phyloP scores from a whole-genome alignment of 2,113 vertebrate genomes.

The Oxyruncus cristatus region DNA sequence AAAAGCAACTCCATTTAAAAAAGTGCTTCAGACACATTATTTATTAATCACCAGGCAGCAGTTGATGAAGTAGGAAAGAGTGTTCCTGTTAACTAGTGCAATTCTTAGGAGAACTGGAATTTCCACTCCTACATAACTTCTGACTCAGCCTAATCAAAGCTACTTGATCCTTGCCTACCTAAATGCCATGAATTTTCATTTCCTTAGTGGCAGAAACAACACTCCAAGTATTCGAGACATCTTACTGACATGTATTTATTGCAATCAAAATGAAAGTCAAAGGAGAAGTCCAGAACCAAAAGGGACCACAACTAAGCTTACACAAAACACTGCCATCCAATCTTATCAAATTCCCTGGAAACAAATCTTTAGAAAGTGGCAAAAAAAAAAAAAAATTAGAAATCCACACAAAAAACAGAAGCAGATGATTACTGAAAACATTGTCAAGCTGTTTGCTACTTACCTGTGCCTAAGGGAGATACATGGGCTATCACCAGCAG shows the following conservation, averaged over 20 bases:
- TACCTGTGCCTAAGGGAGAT: conserved; percentile 70
- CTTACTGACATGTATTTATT: not conserved
- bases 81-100: conserved; percentile 52
- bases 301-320: conserved; percentile 58
- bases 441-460: conserved; percentile 60
- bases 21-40: conserved; percentile 19
- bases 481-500: conserved; percentile 67
- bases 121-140: conserved; percentile 74
- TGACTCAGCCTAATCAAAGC: conserved; percentile 64
- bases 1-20: conserved; percentile 20
- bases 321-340: conserved; percentile 42
- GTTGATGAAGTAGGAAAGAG: conserved; percentile 7
- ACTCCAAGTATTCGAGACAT: conserved; percentile 47
- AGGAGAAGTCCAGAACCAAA: conserved; percentile 42
- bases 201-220: conserved; percentile 71
- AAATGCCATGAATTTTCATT: conserved; percentile 66
- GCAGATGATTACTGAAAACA: conserved; percentile 25
- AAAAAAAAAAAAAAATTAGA: not conserved
- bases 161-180: conserved; percentile 71
- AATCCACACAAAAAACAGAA: not conserved
- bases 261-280: conserved; percentile 1
- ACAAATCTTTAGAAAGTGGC: not conserved
- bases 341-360: conserved; percentile 55
- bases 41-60: conserved; percentile 49
- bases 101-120: conserved; percentile 68